Conservation (phyloP, 2,113 vertebrate genomes). For the Vulpes ferrilata region DNA sequence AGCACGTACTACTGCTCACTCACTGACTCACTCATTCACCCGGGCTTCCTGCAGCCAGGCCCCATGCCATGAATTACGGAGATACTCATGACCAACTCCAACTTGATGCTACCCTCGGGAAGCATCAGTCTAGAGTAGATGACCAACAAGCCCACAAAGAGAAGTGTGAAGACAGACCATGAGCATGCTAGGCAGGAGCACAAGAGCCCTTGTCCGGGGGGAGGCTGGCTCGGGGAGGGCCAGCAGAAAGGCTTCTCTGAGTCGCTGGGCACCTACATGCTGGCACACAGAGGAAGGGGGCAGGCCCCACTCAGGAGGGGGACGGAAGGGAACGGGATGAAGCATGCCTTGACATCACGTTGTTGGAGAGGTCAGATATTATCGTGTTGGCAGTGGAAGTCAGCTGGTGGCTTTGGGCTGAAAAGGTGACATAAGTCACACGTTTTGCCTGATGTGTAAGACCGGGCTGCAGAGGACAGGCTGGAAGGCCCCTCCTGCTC, state of each 20-base stretch:
- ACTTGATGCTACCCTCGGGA: neutral
- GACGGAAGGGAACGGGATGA: neutral
- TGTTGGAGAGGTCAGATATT: neutral
- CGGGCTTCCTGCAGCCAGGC: neutral
- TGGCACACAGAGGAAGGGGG: neutral
- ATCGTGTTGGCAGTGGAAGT: neutral
- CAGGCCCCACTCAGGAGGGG: neutral
- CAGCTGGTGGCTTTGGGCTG: neutral
- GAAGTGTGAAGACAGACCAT: accelerated
- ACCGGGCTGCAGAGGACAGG: accelerated
- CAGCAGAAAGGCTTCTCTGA: neutral
- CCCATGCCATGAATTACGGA: neutral
- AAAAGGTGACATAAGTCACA: neutral
- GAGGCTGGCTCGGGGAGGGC: neutral
- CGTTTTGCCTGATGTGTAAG: neutral
- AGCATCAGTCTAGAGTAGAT: accelerated
- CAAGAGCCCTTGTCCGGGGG: neutral
- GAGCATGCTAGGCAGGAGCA: accelerated
- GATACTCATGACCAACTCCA: accelerated
- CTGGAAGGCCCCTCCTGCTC: neutral
- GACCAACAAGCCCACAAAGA: neutral
- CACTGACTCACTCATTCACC: neutral
- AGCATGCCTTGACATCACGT: accelerated
- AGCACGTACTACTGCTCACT: accelerated
- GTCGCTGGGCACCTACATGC: neutral